These are phyloP conservation scores for Microchirus variegatus DNA, from an alignment of 2,797 vertebrate species.

Conservation along the genomic window DNA sequence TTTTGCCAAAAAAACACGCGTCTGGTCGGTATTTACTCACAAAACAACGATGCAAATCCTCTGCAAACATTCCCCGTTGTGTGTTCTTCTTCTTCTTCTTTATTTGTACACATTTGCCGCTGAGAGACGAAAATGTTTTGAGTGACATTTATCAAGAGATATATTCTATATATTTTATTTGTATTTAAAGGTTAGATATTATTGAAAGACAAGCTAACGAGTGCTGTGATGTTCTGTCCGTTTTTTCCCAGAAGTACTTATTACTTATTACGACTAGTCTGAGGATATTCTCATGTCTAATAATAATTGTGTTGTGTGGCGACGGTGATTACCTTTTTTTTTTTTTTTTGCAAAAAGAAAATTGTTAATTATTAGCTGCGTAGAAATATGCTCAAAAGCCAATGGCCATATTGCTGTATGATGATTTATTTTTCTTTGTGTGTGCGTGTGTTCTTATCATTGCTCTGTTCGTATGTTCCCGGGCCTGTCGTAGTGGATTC, in stretches of 20 bases:
- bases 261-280: constrained; percentile 75
- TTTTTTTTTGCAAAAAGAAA: constrained; percentile 70
- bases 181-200: constrained; percentile 85
- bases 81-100: constrained; percentile 65
- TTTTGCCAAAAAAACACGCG: constrained; percentile 61
- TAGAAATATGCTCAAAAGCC: constrained; percentile 80
- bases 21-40: constrained; percentile 59
- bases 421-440: constrained; percentile 63
- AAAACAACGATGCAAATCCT: constrained; percentile 59
- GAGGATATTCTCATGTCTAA: constrained; percentile 78
- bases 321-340: constrained; percentile 72
- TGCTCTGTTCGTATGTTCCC: constrained; percentile 70
- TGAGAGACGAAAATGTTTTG: constrained; percentile 77
- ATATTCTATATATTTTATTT: constrained; percentile 86
- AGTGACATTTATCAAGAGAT: constrained; percentile 81
- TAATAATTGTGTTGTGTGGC: constrained; percentile 81
- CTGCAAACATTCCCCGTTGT: constrained; percentile 75
- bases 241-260: constrained; percentile 77
- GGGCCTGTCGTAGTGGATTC: constrained; percentile 74
- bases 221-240: constrained; percentile 82
- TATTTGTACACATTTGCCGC: constrained; percentile 75
- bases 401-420: constrained; percentile 79
- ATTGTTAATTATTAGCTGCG: constrained; percentile 79
- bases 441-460: constrained; percentile 42
- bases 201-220: constrained; percentile 83